Base-by-base conservation (phyloP, 2,113 vertebrate species). In the Phyllostomus hastatus region DNA sequence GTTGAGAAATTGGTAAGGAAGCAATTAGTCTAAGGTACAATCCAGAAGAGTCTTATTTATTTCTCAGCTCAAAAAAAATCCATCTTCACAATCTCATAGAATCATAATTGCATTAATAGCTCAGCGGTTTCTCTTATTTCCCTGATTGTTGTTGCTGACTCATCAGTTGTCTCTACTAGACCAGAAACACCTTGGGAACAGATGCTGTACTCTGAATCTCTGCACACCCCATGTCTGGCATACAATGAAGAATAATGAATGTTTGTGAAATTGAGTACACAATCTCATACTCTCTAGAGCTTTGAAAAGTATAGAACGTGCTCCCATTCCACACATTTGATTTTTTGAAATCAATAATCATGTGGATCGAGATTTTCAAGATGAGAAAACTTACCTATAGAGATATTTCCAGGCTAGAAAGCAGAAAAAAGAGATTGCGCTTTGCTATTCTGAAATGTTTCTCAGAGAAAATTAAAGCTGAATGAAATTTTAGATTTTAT, bases 1-100 rank as follows among this genome's bases (percentile, higher is more conserved):
- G 43, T n/a, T 46, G n/a, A 48, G 59, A 78, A 87, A 76, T 66
- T 97, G 50, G 94, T 95, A 95, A 98, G 89, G 80, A 98, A 98
- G 69, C 87, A 98, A 95, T 97, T 97, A 97, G n/a, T 84, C 92
- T 95, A 97, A 93, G 84, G 96, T 88, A 83, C 3, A 28, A 84
- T 96, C 84, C 50, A 92, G 26, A 87, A 93, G 19, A 91, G 52
- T 59, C 33, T 81, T 82, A 86, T 87, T 96, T 97, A 76, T 93
- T 87, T 88, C 35, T 24, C 84, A 90, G 75, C 5, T 79, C 1
- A 80, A 84, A 86, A 83, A 76, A 81, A 89, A 90, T 33, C 4
- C 14, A 67, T 89, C 9, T 48, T 67, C 35, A 41, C 1, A 57
- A 46, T 83, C 2, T 82, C 38, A 75, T 10, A 79, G 15, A 48